These are phyloP conservation scores for Tetragonisca angustula DNA, from an alignment of 2,888 invertebrate species.

Conservation along the genomic window DNA sequence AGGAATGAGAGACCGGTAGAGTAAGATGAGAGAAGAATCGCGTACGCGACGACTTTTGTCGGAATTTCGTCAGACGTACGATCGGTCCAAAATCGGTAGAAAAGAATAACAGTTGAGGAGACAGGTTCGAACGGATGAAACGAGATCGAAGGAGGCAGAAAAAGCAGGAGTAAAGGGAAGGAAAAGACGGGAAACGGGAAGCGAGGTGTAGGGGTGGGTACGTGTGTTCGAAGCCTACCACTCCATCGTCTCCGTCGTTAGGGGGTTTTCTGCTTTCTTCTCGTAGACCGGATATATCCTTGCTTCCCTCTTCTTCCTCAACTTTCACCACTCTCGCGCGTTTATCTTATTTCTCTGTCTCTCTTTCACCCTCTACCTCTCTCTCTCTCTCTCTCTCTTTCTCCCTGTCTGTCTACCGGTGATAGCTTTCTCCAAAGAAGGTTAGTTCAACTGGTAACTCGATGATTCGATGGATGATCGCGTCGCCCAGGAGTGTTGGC, in stretches of 20 bases:
- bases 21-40: background rate
- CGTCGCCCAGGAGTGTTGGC: conserved; percentile 3
- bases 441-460: background rate
- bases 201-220: conserved; percentile 35
- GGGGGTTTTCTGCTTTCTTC: conserved; percentile 51
- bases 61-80: background rate
- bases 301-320: conserved; percentile 38
- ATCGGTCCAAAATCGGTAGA: background rate
- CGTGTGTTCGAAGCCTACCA: conserved; percentile 56
- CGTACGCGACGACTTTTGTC: background rate
- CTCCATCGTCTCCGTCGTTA: conserved; percentile 58
- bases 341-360: conserved; percentile 1
- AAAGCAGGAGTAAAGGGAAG: background rate
- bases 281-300: conserved; percentile 13
- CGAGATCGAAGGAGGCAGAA: background rate
- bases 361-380: background rate
- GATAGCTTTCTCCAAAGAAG: background rate
- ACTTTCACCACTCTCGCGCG: conserved; percentile 41
- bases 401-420: background rate
- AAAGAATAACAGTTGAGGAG: background rate
- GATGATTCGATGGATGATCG: conserved; percentile 15
- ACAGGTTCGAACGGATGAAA: background rate
- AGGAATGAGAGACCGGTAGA: background rate
- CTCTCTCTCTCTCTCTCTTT: background rate
- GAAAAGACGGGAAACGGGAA: conserved; percentile 15